Conservation (phyloP, 2,113 vertebrate genomes). For the Ceratotherium simum region DNA sequence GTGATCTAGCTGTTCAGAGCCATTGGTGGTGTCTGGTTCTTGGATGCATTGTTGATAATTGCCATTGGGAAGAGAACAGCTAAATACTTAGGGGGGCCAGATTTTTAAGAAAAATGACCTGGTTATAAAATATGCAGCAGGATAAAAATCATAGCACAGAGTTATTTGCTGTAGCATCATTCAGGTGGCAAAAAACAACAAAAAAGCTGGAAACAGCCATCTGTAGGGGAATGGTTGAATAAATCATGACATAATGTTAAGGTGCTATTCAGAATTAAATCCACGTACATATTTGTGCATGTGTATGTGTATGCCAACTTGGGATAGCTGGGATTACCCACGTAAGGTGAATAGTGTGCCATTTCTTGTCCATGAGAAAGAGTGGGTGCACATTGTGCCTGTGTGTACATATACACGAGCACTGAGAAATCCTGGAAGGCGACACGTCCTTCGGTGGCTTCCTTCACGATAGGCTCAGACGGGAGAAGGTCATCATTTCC, state of each 20-base stretch:
- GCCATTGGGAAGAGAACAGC: background rate
- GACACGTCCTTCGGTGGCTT: background rate
- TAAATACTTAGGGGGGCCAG: background rate
- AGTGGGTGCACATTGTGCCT: background rate
- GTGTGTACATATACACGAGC: accelerated
- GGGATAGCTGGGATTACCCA: background rate
- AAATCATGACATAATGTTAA: background rate
- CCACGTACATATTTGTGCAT: background rate
- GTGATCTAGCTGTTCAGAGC: background rate
- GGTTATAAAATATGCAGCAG: background rate
- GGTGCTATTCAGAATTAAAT: background rate
- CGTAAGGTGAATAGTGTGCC: background rate
- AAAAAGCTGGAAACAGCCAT: background rate
- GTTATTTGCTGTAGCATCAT: background rate
- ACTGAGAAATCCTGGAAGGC: background rate
- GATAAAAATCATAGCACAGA: background rate
- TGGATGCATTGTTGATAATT: background rate
- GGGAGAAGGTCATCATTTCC: background rate
- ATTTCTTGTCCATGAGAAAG: background rate
- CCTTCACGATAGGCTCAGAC: accelerated
- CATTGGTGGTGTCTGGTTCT: background rate
- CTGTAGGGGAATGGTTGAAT: background rate
- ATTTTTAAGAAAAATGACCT: background rate
- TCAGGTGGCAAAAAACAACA: background rate
- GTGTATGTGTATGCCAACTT: accelerated